A percentile compares a stretch with the other conserved stretches of the same genome.
phyloP scores from a whole-genome alignment of 2,888 invertebrate species.

The Apocheima hispidaria region DNA sequence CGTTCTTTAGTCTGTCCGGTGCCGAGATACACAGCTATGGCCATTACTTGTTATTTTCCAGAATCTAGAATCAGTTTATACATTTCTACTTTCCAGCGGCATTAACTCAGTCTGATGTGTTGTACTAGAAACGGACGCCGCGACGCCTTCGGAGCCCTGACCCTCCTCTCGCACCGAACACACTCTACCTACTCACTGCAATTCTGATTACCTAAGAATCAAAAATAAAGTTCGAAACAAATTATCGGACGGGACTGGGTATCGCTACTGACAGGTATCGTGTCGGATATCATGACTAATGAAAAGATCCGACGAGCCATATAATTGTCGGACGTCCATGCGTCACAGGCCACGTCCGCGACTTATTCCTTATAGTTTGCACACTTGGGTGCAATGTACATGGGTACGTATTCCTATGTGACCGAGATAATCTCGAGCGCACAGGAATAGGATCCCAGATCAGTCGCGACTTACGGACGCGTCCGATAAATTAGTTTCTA shows the following conservation, averaged over 20 bases:
- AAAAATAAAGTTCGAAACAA: not conserved
- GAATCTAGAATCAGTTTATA: slow-evolving; percentile 18
- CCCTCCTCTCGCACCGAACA: not conserved
- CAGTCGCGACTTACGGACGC: no score
- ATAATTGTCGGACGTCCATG: no score
- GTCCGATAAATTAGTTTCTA: no score
- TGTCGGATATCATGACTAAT: no score
- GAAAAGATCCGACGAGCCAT: no score
- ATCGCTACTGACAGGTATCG: not conserved
- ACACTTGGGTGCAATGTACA: no score
- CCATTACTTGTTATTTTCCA: not conserved
- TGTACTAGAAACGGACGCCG: slow-evolving; percentile 58
- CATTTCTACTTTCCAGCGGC: slow-evolving; percentile 63
- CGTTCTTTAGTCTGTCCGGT: not conserved
- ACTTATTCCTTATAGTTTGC: no score
- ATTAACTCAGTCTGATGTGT: slow-evolving; percentile 70
- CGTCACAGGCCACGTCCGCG: no score
- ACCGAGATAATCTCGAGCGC: no score
- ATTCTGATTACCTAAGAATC: not conserved
- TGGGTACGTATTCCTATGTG: no score
- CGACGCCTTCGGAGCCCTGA: slow-evolving; percentile 26
- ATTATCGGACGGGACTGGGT: not conserved
- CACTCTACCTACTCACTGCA: not conserved
- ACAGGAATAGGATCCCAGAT: no score
- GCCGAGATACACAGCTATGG: not conserved